Evolutionary conservation across 2,888 invertebrate genomes (phyloP), one percentile per base, ranked within the genome.

Genomic region (Chloromyia formosa): DNA sequence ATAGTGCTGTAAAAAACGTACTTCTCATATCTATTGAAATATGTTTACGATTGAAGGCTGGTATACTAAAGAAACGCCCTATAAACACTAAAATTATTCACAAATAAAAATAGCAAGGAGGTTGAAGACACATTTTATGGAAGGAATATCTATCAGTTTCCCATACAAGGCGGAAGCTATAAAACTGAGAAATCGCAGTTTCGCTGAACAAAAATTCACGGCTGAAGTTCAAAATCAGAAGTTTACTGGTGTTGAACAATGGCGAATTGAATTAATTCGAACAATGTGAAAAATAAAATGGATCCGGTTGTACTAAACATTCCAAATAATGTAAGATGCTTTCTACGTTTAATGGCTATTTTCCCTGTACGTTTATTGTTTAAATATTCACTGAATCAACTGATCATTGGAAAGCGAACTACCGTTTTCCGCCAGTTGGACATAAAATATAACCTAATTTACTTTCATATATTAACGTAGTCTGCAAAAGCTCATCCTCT

Each of bases 101-200:
- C 62, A 64, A n/a, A n/a, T 64, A n/a, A 40, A 35, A 10, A 61
- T 18, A 74, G 69, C 40, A 53, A 69, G 60, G 61, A 74, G 54
- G 53, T 61, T 62, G 69, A 71, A 49, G 12, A 49, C 5, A 49
- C 12, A 61, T 68, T 75, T 75, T 75, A 75, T 74, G 75, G 61
- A 58, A 40, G 54, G 73, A 75, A 69, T 73, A 74, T 75, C 69
- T 74, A 75, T 75, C 73, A 61, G 69, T 62, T 60, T 73, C 42
- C 75, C 42, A 73, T 74, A 61, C 53, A 73, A 74, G 69, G 61
- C 75, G 75, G 75, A 75, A 75, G 75, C 75, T 62, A 75, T 75
- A 74, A 75, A 75, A 75, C 22, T 16, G 14, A 23, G 40, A 23
- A 42, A 60, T 60, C 22, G 56, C 10, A 64, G 10, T 16, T 64